Percentiles rank a stretch among this genome's conserved stretches.
Evolutionary conservation across 1,140 invertebrate genomes (phyloP).

Genomic region (Penaeus vannamei): DNA sequence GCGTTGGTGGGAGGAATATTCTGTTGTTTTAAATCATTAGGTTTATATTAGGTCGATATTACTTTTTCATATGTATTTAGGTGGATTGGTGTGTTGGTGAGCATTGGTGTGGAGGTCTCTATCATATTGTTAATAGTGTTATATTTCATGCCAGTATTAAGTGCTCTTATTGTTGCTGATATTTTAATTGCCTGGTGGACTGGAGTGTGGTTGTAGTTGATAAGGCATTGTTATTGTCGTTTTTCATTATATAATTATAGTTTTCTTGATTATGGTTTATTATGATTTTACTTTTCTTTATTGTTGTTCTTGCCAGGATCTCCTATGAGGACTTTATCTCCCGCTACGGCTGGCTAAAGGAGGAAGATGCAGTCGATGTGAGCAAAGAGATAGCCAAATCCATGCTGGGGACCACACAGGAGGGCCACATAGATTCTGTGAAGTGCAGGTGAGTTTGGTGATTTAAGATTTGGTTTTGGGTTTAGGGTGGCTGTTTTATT

Average conservation of each 20-base stretch:
- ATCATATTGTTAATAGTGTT: background rate
- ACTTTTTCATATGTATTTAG: background rate
- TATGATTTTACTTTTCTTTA: background rate
- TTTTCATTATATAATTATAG: background rate
- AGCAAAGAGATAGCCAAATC: constrained; percentile 20
- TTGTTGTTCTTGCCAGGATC: constrained; percentile 42
- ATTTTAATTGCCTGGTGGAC: no score
- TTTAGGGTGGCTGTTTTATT: no score
- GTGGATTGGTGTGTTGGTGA: background rate
- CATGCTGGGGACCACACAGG: constrained; percentile 29
- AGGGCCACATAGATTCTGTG: background rate
- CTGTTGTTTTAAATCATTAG: background rate
- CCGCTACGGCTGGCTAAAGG: constrained; percentile 46
- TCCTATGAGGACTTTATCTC: constrained; percentile 54
- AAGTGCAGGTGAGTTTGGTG: constrained; percentile 39
- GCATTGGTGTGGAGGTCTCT: background rate
- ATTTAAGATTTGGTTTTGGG: no score
- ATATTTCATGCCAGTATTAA: no score
- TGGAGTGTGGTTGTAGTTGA: background rate
- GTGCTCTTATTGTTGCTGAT: no score
- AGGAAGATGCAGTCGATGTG: background rate
- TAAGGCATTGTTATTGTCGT: background rate
- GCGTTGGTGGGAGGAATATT: background rate
- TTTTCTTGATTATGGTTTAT: background rate
- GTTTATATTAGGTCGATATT: background rate